These are phyloP conservation scores for Periplaneta americana DNA, from an alignment of 1,140 invertebrate genomes.

Conservation along the genomic window DNA sequence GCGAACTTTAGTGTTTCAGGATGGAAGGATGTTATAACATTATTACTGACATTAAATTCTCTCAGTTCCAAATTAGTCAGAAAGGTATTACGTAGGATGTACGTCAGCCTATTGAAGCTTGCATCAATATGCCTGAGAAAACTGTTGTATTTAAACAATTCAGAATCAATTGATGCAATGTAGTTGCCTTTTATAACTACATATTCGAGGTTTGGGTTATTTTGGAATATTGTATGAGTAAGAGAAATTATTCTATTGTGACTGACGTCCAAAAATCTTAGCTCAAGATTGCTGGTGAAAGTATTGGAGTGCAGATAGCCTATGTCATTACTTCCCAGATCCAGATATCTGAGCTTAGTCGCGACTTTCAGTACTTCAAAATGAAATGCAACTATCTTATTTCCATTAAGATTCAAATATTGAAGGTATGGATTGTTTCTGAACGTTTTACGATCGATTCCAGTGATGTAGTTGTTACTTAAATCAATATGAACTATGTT, in stretches of 20 bases:
- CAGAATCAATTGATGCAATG: neutral
- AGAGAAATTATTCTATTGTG: neutral
- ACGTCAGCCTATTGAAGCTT: neutral
- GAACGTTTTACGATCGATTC: neutral
- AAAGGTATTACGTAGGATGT: neutral
- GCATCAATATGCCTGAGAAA: neutral
- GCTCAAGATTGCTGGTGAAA: neutral
- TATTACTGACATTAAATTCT: neutral
- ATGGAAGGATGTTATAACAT: neutral
- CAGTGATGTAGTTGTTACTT: neutral
- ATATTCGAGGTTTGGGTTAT: neutral
- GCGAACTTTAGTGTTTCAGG: neutral
- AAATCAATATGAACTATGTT: neutral
- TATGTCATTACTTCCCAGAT: neutral
- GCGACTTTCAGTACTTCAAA: neutral
- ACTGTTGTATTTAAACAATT: neutral
- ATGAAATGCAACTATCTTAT: neutral
- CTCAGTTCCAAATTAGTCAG: neutral
- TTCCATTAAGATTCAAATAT: neutral
- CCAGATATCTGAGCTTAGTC: neutral
- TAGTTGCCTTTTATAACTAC: neutral
- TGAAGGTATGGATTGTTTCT: neutral
- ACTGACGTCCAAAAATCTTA: neutral
- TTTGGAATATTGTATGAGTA: neutral
- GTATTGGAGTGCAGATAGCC: neutral